Evolutionary conservation across 2,888 invertebrate species (phyloP), one percentile per base, ranked within the genome.

Genomic region (Drosophila paramelanica): DNA sequence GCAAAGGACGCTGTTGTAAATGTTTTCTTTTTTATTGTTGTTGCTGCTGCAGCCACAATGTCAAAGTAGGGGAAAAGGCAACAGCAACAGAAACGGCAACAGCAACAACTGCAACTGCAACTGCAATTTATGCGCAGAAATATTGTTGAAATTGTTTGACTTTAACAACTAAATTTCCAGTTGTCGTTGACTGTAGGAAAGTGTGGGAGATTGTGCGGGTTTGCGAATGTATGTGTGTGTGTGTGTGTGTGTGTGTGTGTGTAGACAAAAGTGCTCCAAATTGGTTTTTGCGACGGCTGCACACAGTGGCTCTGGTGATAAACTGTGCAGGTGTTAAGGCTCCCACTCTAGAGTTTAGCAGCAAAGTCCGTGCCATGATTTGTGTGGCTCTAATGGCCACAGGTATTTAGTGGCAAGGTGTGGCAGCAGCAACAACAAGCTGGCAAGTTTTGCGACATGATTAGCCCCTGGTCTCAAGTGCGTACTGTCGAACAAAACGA

Each of bases 151-250:
- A 88, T 86, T 89, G 89, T 82, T 84, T 65, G 89, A 86, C 81
- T 87, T 87, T 84, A 87, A 90, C 86, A 87, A 87, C 86, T 87
- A 90, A 87, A 90, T 90, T 90, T 84, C 53, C 81, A 61, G 66
- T 61, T 61, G 57, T 51, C 51, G 59, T 66, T 42, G 25, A 25
- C 20, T 36, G 3, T 13, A 0, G 1, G 39, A 57, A 31, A 50
- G 33, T 46, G 38, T 58, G 36, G 33, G 36, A 36, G 36, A 36
- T 25, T 49, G 43, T 57, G 43, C 51, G 27, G 27, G 8, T 41
- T 42, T 38, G 25, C 58, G 7, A 51, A 17, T 51, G 47, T 45
- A 23, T 45, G 36, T 51, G 46, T 41, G 3, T 41, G 52, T 36
- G 47, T 45, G 31, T 45, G 36, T 51, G 46, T 41, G 3, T 41